These are phyloP conservation scores for Peribatodes rhomboidaria DNA, from an alignment of 2,888 invertebrate species.

Conservation along the genomic window DNA sequence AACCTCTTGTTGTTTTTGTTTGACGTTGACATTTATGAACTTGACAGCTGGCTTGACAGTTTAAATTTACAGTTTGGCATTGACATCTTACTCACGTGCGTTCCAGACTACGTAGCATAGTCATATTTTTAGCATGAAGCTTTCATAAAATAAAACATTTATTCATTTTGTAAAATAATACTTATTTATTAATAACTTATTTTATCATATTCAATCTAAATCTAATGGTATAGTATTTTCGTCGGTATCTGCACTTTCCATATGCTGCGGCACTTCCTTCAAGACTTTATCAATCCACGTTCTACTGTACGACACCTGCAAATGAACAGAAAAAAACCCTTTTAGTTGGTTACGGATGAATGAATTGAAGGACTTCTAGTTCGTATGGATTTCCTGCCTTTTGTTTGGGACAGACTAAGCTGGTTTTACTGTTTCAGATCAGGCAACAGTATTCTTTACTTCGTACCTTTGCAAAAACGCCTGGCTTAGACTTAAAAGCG, in stretches of 20 bases:
- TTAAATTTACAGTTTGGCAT: no score
- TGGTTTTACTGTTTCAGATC: no score
- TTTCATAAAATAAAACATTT: neutral
- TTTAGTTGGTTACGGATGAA: no score
- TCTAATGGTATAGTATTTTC: constrained; percentile 72
- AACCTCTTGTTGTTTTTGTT: constrained; percentile 60
- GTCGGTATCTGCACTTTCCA: constrained; percentile 72
- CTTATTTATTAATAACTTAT: neutral
- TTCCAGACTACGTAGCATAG: constrained; percentile 16
- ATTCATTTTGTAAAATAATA: no score
- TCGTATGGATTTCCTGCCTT: no score
- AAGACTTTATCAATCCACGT: constrained; percentile 73
- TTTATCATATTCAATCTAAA: constrained; percentile 40
- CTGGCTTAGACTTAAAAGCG: constrained; percentile 78
- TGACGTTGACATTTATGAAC: constrained; percentile 45
- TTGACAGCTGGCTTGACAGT: constrained; percentile 38
- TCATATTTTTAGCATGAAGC: neutral
- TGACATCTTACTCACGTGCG: constrained; percentile 50
- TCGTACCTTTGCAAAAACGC: constrained; percentile 81
- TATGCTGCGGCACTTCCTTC: constrained; percentile 53
- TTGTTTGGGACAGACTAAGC: no score
- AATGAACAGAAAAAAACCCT: neutral
- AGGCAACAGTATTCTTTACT: no score
- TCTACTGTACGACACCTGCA: constrained; percentile 74
- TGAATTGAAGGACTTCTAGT: no score